A percentile compares a stretch with the other conserved stretches of the same genome.
Conservation (phyloP, 2,888 invertebrate genomes). For the Sphaerophoria rueppellii region DNA sequence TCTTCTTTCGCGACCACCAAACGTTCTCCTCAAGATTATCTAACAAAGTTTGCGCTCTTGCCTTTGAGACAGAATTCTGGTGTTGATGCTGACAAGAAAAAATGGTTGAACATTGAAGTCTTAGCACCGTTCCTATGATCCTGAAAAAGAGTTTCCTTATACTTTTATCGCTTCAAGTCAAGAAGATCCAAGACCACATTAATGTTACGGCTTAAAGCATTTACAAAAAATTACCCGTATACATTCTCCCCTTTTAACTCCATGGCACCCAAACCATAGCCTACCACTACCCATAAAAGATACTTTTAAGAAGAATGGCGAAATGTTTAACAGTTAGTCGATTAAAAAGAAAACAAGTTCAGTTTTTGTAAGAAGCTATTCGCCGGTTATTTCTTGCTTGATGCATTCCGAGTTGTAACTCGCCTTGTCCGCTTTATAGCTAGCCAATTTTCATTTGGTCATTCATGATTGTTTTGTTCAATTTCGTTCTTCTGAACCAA, state of each 20-base stretch:
- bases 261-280: too few relatives aligned
- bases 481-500: slow-evolving; percentile 43
- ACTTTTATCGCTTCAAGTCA: slow-evolving; percentile 5
- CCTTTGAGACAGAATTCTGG: slow-evolving; percentile 27
- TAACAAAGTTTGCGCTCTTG: slow-evolving; percentile 20
- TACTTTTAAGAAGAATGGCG: slow-evolving; percentile 38
- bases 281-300: not conserved
- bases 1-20: not conserved
- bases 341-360: slow-evolving; percentile 74
- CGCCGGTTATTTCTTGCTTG: slow-evolving; percentile 20
- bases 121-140: slow-evolving; percentile 30
- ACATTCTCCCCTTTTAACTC: not conserved
- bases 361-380: slow-evolving; percentile 34
- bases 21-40: slow-evolving; percentile 13
- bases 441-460: slow-evolving; percentile 68
- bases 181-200: slow-evolving; percentile 52
- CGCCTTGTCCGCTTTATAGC: slow-evolving; percentile 14
- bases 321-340: slow-evolving; percentile 69
- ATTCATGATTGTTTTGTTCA: slow-evolving; percentile 67
- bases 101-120: slow-evolving; percentile 4
- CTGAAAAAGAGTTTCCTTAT: slow-evolving; percentile 36
- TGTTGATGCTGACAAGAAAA: slow-evolving; percentile 28
- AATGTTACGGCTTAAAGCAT: slow-evolving; percentile 1
- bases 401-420: slow-evolving; percentile 14
- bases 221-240: not conserved